Evolutionary conservation across 2,888 invertebrate genomes (phyloP).

Genomic region (Minunthozetes semirufus): DNA sequence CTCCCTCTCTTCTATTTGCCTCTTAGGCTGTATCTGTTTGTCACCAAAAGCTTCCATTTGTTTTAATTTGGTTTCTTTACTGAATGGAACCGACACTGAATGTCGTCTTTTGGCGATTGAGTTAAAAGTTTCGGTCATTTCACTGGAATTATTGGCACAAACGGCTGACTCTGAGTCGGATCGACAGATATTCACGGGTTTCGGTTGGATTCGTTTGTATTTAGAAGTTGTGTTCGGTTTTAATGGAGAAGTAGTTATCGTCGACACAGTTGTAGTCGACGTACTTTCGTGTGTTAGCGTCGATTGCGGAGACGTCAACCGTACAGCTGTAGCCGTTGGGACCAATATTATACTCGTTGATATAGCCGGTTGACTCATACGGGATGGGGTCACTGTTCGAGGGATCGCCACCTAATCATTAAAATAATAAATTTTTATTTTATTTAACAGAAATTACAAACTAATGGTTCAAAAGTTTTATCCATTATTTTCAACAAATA

Average conservation of each 20-base stretch:
- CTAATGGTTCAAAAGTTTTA: no score
- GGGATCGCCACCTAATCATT: conserved; percentile 17
- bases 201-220: conserved; percentile 55
- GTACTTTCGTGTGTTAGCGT: background rate
- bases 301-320: conserved; percentile 2
- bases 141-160: background rate
- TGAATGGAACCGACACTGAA: conserved; percentile 16
- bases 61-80: background rate
- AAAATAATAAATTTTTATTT: no score
- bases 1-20: conserved; percentile 39
- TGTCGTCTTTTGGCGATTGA: conserved; percentile 12
- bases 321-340: conserved; percentile 6
- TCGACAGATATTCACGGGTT: conserved; percentile 48
- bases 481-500: no score
- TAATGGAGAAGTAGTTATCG: conserved; percentile 4
- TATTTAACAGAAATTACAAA: no score
- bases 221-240: conserved; percentile 46
- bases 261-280: background rate
- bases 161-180: conserved; percentile 27
- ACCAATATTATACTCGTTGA: conserved; percentile 27
- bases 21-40: conserved; percentile 31
- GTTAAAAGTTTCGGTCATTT: background rate
- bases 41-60: background rate
- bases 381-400: conserved; percentile 20
- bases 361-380: conserved; percentile 23